phyloP scores from a whole-genome alignment of 2,888 invertebrate species.

The Catonia carolina region DNA sequence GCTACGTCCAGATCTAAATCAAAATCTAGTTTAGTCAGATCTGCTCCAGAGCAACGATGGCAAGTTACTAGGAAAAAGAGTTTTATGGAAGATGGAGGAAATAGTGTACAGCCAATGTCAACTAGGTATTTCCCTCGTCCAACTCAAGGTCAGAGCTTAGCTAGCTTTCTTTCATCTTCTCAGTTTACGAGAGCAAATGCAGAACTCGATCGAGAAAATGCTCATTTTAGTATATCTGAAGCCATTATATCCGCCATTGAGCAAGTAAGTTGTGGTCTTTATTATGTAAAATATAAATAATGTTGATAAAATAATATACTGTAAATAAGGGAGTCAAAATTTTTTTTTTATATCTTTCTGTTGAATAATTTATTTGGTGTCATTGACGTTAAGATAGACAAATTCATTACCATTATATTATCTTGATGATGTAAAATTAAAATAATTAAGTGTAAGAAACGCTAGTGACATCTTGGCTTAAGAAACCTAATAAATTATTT shows the following conservation, averaged over 20 bases:
- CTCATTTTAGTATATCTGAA: slow-evolving; percentile 78
- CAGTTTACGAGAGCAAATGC: slow-evolving; percentile 64
- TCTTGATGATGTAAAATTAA: no score
- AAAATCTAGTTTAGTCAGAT: neutral
- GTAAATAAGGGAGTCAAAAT: neutral
- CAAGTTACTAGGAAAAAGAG: slow-evolving; percentile 46
- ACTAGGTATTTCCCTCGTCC: slow-evolving; percentile 57
- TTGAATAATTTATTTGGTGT: neutral
- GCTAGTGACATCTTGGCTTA: no score
- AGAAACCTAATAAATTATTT: no score
- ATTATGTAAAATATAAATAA: no score
- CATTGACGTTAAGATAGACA: no score
- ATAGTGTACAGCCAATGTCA: slow-evolving; percentile 52
- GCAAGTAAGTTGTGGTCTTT: slow-evolving; percentile 42
- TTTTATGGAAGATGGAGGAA: slow-evolving; percentile 54
- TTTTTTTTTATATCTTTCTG: neutral
- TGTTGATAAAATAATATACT: neutral
- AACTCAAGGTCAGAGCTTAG: slow-evolving; percentile 61
- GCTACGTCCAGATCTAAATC: slow-evolving; percentile 3
- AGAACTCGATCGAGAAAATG: slow-evolving; percentile 76
- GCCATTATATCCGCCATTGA: slow-evolving; percentile 78
- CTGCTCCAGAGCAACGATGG: neutral
- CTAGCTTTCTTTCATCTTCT: slow-evolving; percentile 63
- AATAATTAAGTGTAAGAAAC: no score
- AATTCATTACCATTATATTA: no score